phyloP scores from a whole-genome alignment of 2,797 vertebrate species.

The Atherinosoma microstoma region DNA sequence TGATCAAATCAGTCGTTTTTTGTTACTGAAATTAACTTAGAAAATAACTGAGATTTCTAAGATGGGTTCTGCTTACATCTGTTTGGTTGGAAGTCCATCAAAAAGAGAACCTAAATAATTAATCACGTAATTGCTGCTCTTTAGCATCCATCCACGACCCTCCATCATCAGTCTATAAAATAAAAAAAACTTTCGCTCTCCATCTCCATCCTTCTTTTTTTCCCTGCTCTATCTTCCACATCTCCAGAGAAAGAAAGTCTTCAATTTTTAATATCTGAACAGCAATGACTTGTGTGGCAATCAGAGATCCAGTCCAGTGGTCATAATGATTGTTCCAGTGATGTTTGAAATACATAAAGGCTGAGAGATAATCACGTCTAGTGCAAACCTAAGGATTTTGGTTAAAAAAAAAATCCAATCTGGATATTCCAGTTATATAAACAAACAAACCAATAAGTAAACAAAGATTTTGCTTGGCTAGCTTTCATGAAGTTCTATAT shows the following conservation, averaged over 20 bases:
- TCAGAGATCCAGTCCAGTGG: conserved; percentile 63
- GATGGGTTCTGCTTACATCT: conserved; percentile 62
- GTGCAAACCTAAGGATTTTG: conserved; percentile 75
- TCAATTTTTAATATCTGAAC: conserved; percentile 77
- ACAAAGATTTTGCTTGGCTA: conserved; percentile 71
- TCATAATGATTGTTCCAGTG: conserved; percentile 76
- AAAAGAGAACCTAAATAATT: conserved; percentile 80
- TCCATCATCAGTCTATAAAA: conserved; percentile 66
- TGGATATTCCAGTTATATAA: conserved; percentile 75
- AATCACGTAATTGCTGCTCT: conserved; percentile 82
- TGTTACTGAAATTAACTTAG: too few relatives aligned
- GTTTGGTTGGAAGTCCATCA: conserved; percentile 65
- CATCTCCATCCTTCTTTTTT: conserved; percentile 45
- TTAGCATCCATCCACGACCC: conserved; percentile 70
- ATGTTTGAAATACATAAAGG: conserved; percentile 56
- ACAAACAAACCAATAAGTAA: conserved; percentile 67
- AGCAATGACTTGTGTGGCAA: conserved; percentile 63
- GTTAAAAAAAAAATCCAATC: conserved; percentile 41
- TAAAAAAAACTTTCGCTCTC: conserved; percentile 59
- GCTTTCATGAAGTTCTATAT: conserved; percentile 61
- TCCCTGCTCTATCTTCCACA: conserved; percentile 52
- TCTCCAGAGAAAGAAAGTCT: conserved; percentile 77
- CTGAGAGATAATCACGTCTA: conserved; percentile 58
- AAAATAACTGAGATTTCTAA: conserved; percentile 35
- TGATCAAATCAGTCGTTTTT: conserved; percentile 39